Evolutionary conservation across 2,797 vertebrate species (phyloP), one percentile per base, ranked within the genome.

Genomic region (Enteromius mattozi): DNA sequence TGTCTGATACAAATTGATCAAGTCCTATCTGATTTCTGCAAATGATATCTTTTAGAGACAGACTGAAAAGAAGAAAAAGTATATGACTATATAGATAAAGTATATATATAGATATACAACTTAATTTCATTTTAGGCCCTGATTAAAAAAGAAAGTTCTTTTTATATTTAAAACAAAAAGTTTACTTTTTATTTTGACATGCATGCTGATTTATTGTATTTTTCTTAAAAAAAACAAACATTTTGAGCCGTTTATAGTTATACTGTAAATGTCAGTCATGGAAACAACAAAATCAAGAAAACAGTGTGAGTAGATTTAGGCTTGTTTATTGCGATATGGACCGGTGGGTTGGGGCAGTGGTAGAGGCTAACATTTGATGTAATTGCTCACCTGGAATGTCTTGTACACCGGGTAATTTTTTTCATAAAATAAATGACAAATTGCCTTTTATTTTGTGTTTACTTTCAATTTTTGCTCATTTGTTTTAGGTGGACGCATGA

Each of bases 241-340:
- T 93, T 95, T 94, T 94, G 92, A 95, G 94, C 94, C 92, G 94
- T 96, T 96, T 94, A 95, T 95, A 95, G 79, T 94, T 94, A 93
- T 93, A 93, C 94, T 94, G 94, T 96, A 95, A 93, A 94, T 94
- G 95, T 95, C 93, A 91, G 92, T 95, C 93, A 93, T 92, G 78
- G 83, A 68, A 71, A 80, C 91, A 91, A 81, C 49, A 82, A 75
- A 79, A 69, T 91, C 88, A 90, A 92, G 87, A 87, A 91, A 93
- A 94, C 92, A 92, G 78, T 94, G 94, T 94, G 93, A 91, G 94
- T 96, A 95, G 94, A 92, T 90, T 91, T 95, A 95, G 95, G 94
- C 92, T 94, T 94, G 94, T 96, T 94, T 90, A 91, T 92, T 92
- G 92, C 94, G 91, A 92, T 90, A 91, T 92, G 91, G 94, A 93